Evolutionary conservation across 2,797 vertebrate genomes (phyloP).

Genomic region (Gobio occitaniae): DNA sequence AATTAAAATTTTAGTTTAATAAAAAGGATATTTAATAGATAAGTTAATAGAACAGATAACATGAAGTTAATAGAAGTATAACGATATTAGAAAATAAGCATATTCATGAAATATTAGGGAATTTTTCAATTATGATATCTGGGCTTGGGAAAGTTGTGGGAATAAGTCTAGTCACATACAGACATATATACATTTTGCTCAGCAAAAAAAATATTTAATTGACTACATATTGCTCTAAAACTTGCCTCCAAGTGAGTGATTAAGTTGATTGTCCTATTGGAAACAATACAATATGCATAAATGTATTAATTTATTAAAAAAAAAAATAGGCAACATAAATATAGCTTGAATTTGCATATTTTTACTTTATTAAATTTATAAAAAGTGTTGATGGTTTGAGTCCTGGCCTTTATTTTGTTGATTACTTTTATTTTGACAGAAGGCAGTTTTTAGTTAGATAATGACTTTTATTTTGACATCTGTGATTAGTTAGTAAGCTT

Average conservation of each 20-base stretch:
- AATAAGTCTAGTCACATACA: too few relatives aligned
- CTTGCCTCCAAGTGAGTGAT: neutral
- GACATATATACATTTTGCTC: neutral
- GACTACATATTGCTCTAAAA: neutral
- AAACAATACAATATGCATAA: too few relatives aligned
- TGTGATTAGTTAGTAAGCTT: conserved; percentile 7
- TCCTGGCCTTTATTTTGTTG: neutral
- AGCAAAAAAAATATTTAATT: neutral
- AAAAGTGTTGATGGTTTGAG: neutral
- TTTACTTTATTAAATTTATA: neutral
- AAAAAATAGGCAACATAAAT: neutral
- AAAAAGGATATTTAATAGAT: neutral
- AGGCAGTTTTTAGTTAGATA: too few relatives aligned
- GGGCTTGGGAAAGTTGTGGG: too few relatives aligned
- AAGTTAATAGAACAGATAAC: neutral
- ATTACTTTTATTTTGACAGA: conserved; percentile 33
- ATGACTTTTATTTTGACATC: conserved; percentile 44
- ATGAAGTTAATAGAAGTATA: neutral
- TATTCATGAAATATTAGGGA: too few relatives aligned
- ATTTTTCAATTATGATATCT: too few relatives aligned
- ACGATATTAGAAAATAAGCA: neutral
- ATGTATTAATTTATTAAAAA: neutral
- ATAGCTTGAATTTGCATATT: neutral
- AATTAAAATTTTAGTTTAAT: neutral
- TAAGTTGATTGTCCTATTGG: too few relatives aligned